A percentile compares a stretch with the other conserved stretches of the same genome.
These are phyloP conservation scores for Belonocnema kinseyi DNA, from an alignment of 1,140 invertebrate species.

Conservation along the genomic window DNA sequence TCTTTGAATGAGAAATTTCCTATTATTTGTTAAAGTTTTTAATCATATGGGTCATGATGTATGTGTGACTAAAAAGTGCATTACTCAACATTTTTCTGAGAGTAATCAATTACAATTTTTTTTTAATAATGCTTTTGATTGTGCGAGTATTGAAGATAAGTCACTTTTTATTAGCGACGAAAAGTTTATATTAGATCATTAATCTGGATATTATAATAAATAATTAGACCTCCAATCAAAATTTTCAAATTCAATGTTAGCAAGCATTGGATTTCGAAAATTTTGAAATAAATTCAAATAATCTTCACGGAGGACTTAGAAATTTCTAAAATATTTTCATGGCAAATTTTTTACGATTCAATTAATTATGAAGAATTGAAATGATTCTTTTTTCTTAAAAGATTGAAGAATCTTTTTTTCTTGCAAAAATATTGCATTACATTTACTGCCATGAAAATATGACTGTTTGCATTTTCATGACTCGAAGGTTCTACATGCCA, in stretches of 20 bases:
- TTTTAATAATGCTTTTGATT: not conserved
- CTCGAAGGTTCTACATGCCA: not conserved
- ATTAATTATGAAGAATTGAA: too few relatives aligned
- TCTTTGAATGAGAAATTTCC: not conserved
- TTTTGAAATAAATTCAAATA: not conserved
- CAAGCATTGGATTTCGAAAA: not conserved
- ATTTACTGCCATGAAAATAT: slow-evolving; percentile 18
- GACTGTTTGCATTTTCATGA: slow-evolving; percentile 20
- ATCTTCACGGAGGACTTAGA: not conserved
- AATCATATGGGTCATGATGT: not conserved
- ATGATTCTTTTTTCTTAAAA: too few relatives aligned
- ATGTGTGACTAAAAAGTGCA: not conserved
- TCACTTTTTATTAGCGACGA: not conserved
- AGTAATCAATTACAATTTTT: not conserved
- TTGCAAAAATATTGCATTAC: not conserved
- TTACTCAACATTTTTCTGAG: not conserved
- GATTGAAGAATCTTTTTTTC: not conserved
- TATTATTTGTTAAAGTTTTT: not conserved
- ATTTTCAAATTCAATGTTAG: too few relatives aligned
- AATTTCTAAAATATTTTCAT: not conserved
- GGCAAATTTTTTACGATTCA: not conserved
- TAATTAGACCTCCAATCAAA: too few relatives aligned
- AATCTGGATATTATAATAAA: not conserved
- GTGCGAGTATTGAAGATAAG: not conserved
- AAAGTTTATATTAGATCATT: not conserved